Percentiles rank a stretch among this genome's conserved stretches.
Evolutionary conservation across 2,113 vertebrate genomes (phyloP).

Genomic region (Prunella himalayana): DNA sequence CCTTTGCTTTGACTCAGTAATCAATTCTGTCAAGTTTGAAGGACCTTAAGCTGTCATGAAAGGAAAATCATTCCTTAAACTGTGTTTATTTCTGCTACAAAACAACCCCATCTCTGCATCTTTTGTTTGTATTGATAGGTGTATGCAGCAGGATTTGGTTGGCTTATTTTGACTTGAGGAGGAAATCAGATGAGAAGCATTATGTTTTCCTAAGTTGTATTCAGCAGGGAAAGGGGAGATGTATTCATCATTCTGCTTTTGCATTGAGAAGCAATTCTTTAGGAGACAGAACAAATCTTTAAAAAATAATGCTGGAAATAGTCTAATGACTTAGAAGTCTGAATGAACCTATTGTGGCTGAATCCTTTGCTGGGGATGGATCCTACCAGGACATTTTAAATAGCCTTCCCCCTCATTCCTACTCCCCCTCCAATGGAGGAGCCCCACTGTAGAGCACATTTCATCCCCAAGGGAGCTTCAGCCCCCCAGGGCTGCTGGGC

Average conservation of each 20-base stretch:
- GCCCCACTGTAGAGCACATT: not conserved
- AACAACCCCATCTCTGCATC: not conserved
- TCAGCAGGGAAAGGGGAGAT: slow-evolving; percentile 7
- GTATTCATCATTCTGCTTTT: not conserved
- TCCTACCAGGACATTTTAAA: not conserved
- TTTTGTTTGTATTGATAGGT: not conserved
- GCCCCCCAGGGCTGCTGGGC: not conserved
- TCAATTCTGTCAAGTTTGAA: slow-evolving; percentile 41
- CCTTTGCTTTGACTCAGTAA: slow-evolving; percentile 28
- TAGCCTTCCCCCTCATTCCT: not conserved
- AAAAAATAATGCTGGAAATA: slow-evolving; percentile 7
- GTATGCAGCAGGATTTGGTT: slow-evolving; percentile 13
- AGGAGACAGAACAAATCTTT: slow-evolving; percentile 1
- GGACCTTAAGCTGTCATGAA: slow-evolving; percentile 33
- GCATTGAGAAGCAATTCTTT: slow-evolving; percentile 2
- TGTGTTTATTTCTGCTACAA: slow-evolving; percentile 39
- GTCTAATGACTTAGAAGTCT: not conserved
- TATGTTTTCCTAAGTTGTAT: slow-evolving; percentile 25
- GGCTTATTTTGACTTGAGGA: slow-evolving; percentile 45
- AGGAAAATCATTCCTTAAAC: slow-evolving; percentile 44
- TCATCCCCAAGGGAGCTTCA: not conserved
- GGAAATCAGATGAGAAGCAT: slow-evolving; percentile 17
- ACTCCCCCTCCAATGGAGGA: not conserved
- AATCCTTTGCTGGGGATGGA: not conserved
- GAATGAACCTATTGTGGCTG: not conserved